Base-by-base conservation (phyloP, 64 coral and sea anemone genomes). In the Stylophora pistillata region DNA sequence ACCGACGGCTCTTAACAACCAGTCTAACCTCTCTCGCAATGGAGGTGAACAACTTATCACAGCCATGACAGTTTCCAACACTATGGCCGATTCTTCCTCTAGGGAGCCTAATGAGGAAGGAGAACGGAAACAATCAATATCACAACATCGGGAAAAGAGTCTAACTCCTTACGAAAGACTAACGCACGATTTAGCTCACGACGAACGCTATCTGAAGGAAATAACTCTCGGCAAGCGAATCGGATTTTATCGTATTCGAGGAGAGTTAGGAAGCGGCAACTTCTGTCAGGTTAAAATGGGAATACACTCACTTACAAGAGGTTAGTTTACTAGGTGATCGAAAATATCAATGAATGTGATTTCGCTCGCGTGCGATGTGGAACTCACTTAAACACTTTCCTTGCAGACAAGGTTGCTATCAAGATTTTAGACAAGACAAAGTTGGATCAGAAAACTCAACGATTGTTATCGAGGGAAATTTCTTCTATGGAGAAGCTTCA, bases 251-350 rank as follows among this genome's bases (percentile, higher is more conserved):
- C 90, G 97, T 55, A 95, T 99, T 84, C 90, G 97, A 29, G 97
- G 93, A 33, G 97, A 99, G 41, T 88, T 99, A 29, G 97, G 97
- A 17, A 95, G 82, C 52, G 97, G 97, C 11, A 99, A 99, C 77
- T 99, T 99, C 56, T 99, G 93, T 41, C 97, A 95, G 86, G 97
- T 99, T 16, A 99, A 99, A 81, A 95, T 99, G 97, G 97, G 97
- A 53, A 92, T 99, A 75, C 97, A 99, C 61, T 89, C 93, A 26
- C 82, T 99, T 28, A 95, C 97, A 26, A 91, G 88, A 99, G 97
- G 97, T 99, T 61, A 58, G 81, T 58, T 74, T 21, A 11, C 30
- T 84, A 13, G 52, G 61, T 2, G 47, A 70, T 70, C 41, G 31
- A 20, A 23, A 23, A 69, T 30, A 57, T 69, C 29, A 55, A 54